Percentiles rank a stretch among this genome's conserved stretches.
Evolutionary conservation across 2,888 invertebrate genomes (phyloP).

Genomic region (Zygaena filipendulae): DNA sequence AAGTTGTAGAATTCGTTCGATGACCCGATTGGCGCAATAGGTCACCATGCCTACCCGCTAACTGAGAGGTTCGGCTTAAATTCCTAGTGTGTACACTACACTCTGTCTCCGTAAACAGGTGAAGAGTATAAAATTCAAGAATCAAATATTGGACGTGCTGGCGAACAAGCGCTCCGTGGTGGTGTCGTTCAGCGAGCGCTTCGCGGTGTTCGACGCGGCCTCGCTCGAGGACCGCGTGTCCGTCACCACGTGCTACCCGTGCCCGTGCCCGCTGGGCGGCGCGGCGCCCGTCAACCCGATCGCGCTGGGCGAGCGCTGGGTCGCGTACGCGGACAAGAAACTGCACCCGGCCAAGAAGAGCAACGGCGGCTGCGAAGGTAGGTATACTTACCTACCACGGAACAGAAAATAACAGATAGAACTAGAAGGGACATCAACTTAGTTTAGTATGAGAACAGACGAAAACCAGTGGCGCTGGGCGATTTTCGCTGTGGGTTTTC

Average conservation of each 20-base stretch:
- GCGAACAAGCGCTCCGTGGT: conserved; percentile 91
- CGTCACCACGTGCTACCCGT: conserved; percentile 90
- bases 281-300: conserved; percentile 76
- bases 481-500: too few species aligned
- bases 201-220: conserved; percentile 91
- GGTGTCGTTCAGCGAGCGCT: conserved; percentile 88
- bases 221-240: conserved; percentile 88
- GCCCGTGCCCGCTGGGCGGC: conserved; percentile 77
- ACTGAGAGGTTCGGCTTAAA: too few species aligned
- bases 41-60: conserved; percentile 2
- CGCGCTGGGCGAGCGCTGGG: conserved; percentile 86
- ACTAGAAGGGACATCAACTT: too few species aligned
- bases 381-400: too few species aligned
- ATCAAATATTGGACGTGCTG: conserved; percentile 85
- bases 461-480: too few species aligned
- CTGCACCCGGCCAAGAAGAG: conserved; percentile 81
- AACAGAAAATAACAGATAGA: too few species aligned
- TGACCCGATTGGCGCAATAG: too few species aligned
- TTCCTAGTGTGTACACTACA: too few species aligned
- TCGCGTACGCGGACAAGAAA: conserved; percentile 89
- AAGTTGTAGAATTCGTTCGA: too few species aligned
- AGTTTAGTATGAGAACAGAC: too few species aligned
- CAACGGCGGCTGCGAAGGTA: conserved; percentile 84
- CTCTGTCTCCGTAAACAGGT: too few species aligned
- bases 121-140: conserved; percentile 93